phyloP scores from a whole-genome alignment of 2,797 vertebrate genomes.

The Synaphobranchus kaupii region DNA sequence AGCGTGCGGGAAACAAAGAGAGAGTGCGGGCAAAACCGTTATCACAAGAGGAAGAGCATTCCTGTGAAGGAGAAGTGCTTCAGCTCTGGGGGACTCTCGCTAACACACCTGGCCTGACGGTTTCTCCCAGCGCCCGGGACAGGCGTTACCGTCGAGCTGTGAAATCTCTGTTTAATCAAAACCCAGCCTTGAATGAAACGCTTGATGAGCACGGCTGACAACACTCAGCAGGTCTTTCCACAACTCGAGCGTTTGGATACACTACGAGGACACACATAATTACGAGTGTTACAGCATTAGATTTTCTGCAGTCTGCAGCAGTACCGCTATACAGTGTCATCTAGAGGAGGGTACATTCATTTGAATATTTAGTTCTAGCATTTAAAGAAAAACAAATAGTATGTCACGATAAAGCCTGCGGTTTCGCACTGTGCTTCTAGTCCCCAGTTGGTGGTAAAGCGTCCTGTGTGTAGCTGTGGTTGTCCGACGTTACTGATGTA shows the following conservation, averaged over 20 bases:
- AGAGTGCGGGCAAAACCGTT: background rate
- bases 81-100: background rate
- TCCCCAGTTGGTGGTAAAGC: background rate
- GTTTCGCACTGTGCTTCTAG: background rate
- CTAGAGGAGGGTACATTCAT: too few species aligned
- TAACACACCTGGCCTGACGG: background rate
- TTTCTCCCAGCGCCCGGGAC: background rate
- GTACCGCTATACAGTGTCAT: background rate
- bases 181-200: background rate
- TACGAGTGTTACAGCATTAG: background rate
- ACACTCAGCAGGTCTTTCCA: background rate
- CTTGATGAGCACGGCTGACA: background rate
- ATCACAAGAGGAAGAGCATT: conserved; percentile 20
- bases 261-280: background rate
- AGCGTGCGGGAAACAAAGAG: background rate
- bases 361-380: background rate
- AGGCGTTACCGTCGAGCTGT: background rate
- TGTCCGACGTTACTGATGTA: background rate
- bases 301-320: background rate
- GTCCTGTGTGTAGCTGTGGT: background rate
- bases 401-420: background rate
- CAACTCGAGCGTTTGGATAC: background rate
- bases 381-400: background rate
- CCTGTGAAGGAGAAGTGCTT: background rate
- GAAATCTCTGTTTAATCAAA: background rate